Evolutionary conservation across 2,797 vertebrate genomes (phyloP).

Genomic region (Sebastes itinus): DNA sequence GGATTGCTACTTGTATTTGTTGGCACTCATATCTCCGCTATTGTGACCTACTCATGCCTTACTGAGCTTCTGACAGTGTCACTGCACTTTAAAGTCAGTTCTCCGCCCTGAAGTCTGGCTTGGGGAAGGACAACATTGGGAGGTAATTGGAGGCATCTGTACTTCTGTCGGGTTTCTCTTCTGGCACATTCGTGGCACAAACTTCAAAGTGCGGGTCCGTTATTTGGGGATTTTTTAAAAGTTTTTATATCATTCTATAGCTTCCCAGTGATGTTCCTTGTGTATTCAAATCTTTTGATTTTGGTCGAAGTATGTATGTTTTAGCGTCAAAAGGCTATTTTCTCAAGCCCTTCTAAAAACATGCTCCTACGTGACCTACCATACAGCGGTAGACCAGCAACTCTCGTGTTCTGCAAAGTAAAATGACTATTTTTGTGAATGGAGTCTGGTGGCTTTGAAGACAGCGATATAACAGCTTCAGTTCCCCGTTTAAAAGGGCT

Average conservation of each 20-base stretch:
- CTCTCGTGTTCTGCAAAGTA: neutral
- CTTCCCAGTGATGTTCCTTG: neutral
- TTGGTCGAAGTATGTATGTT: too few relatives aligned
- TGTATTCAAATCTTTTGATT: neutral
- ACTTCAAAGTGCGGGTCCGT: neutral
- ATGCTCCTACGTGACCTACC: too few relatives aligned
- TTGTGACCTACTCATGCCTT: conserved; percentile 11
- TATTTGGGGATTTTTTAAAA: neutral
- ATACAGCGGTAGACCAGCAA: too few relatives aligned
- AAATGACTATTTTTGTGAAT: neutral
- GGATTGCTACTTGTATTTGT: neutral
- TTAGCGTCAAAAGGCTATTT: too few relatives aligned
- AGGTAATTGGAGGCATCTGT: neutral
- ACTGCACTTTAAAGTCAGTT: conserved; percentile 2
- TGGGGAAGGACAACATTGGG: neutral
- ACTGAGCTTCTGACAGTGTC: conserved; percentile 15
- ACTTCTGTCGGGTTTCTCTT: neutral
- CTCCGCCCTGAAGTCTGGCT: neutral
- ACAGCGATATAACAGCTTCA: too few relatives aligned
- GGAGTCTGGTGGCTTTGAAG: neutral
- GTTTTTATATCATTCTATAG: neutral
- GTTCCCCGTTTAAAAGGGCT: neutral
- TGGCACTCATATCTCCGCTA: neutral
- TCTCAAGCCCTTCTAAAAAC: too few relatives aligned
- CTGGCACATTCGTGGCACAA: neutral